A percentile compares a stretch with the other conserved stretches of the same genome.
Conservation (phyloP, 2,888 invertebrate genomes). For the Dicycla oo region DNA sequence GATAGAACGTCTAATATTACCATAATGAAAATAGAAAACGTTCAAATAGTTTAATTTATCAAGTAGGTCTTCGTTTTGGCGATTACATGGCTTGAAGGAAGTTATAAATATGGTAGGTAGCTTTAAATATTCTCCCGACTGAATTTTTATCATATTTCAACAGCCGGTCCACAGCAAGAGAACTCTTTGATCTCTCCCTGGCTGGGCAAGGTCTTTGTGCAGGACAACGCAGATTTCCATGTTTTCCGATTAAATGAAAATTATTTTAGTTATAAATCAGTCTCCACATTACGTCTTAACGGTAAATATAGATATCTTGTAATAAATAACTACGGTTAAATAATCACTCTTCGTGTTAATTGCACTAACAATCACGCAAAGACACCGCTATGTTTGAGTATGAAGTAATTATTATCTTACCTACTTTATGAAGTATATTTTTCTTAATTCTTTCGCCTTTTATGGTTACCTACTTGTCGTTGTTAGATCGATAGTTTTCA, state of each 20-base stretch:
- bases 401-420: constrained; percentile 9
- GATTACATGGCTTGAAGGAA: background rate
- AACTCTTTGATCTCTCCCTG: background rate
- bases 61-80: no score
- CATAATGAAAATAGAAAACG: background rate
- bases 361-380: constrained; percentile 21
- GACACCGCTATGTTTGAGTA: constrained; percentile 35
- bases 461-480: background rate
- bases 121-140: constrained; percentile 4
- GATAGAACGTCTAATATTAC: background rate
- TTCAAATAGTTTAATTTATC: background rate
- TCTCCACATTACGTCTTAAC: constrained; percentile 3
- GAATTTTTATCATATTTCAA: background rate
- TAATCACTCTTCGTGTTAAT: constrained; percentile 36
- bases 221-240: background rate
- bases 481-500: background rate
- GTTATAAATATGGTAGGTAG: background rate
- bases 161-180: no score
- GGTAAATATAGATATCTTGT: constrained; percentile 24
- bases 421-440: background rate
- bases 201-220: background rate
- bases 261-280: background rate
- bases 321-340: constrained; percentile 41
- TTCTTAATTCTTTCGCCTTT: background rate
- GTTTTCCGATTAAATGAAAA: background rate